Evolutionary conservation across 2,113 vertebrate genomes (phyloP).

Genomic region (Cervus canadensis): DNA sequence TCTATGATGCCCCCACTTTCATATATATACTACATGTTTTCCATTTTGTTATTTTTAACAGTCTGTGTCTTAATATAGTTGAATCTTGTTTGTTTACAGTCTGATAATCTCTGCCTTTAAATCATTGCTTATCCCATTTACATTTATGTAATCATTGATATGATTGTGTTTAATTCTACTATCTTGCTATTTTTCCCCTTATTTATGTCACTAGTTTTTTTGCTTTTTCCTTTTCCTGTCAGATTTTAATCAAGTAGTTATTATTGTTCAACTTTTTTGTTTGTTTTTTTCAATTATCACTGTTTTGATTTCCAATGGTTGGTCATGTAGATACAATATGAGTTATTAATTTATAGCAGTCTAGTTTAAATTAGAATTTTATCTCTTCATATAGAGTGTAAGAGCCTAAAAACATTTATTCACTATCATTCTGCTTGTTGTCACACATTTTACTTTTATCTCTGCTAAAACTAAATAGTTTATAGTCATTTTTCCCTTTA

Average conservation of each 20-base stretch:
- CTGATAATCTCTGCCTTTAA: not conserved
- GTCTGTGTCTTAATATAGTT: not conserved
- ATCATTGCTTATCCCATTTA: not conserved
- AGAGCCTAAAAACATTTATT: not conserved
- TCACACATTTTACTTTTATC: not conserved
- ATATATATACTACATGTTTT: not conserved
- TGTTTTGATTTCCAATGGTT: not conserved
- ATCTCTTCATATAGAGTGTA: not conserved
- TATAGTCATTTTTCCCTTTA: not conserved
- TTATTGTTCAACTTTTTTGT: not conserved
- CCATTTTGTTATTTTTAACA: not conserved
- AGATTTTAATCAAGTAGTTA: not conserved
- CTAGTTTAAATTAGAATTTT: not conserved
- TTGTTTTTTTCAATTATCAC: not conserved
- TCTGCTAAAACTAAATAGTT: not conserved
- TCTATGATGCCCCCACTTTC: not conserved
- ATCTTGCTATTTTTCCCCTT: not conserved
- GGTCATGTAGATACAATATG: not conserved
- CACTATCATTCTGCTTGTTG: not conserved
- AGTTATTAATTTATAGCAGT: not conserved
- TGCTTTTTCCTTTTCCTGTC: not conserved
- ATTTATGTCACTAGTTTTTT: not conserved
- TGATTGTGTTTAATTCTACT: not conserved
- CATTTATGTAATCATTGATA: not conserved
- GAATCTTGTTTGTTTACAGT: not conserved